Percentiles rank a stretch among this genome's conserved stretches.
These are phyloP conservation scores for Empis livida DNA, from an alignment of 2,888 invertebrate genomes.

Conservation along the genomic window DNA sequence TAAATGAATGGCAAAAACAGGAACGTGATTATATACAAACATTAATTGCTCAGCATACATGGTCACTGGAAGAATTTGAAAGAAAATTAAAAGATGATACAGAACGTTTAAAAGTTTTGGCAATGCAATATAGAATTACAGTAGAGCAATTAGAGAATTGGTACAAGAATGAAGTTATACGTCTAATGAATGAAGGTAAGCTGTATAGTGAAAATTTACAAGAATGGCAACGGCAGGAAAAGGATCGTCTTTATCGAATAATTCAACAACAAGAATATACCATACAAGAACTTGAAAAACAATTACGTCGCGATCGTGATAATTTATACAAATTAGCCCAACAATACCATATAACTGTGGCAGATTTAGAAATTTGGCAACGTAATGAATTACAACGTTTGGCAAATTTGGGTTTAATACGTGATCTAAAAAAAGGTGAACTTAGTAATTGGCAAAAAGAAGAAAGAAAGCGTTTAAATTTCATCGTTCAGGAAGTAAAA, in stretches of 20 bases:
- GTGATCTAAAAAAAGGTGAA: slow-evolving; percentile 12
- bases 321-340: slow-evolving; percentile 17
- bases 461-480: slow-evolving; percentile 23
- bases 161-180: slow-evolving; percentile 24
- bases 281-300: slow-evolving; percentile 18
- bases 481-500: slow-evolving; percentile 21
- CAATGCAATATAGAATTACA: slow-evolving; percentile 21
- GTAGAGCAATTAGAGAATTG: slow-evolving; percentile 22
- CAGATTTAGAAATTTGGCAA: slow-evolving; percentile 24
- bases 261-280: slow-evolving; percentile 17
- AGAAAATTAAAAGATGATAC: slow-evolving; percentile 21
- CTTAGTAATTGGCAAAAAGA: slow-evolving; percentile 20
- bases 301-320: slow-evolving; percentile 16
- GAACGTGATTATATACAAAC: slow-evolving; percentile 29
- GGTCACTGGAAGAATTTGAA: slow-evolving; percentile 23
- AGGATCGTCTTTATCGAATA: slow-evolving; percentile 23
- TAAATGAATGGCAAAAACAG: slow-evolving; percentile 29
- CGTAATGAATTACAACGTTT: slow-evolving; percentile 23
- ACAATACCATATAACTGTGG: slow-evolving; percentile 21
- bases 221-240: slow-evolving; percentile 25
- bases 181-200: slow-evolving; percentile 18
- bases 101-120: slow-evolving; percentile 18
- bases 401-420: slow-evolving; percentile 19
- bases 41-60: slow-evolving; percentile 12
- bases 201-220: slow-evolving; percentile 19